A percentile compares a stretch with the other conserved stretches of the same genome.
Conservation (phyloP, 2,113 vertebrate genomes). For the Canis aureus region DNA sequence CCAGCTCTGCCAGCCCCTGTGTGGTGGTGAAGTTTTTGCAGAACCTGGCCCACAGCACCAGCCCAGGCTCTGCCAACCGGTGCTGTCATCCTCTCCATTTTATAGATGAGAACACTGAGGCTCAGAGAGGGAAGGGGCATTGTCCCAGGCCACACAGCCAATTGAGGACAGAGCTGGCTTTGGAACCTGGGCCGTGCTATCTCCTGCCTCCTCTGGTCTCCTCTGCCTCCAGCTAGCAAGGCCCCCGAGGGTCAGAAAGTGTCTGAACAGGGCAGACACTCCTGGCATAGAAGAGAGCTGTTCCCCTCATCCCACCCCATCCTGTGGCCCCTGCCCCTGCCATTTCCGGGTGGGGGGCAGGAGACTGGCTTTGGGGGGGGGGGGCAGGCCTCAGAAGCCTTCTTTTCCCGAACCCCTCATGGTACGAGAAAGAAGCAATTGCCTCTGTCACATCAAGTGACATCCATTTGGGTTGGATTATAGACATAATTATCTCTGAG, state of each 20-base stretch:
- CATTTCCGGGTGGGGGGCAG: background rate
- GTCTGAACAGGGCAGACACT: background rate
- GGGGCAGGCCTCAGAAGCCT: background rate
- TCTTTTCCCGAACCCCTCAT: background rate
- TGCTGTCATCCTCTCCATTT: background rate
- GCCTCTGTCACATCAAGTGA: conserved; percentile 66
- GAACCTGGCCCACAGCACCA: background rate
- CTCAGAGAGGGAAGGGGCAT: background rate
- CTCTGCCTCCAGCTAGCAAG: background rate
- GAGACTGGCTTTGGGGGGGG: background rate
- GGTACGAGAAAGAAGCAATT: conserved; percentile 63
- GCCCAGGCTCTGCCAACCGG: background rate
- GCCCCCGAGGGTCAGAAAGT: background rate
- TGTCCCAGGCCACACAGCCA: background rate
- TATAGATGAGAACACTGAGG: background rate
- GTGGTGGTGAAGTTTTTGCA: background rate
- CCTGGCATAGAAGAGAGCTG: background rate
- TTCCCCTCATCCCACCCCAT: background rate
- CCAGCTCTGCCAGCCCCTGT: background rate
- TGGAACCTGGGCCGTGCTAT: background rate
- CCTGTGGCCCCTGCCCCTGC: background rate
- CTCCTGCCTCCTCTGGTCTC: background rate
- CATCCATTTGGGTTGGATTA: conserved; percentile 74
- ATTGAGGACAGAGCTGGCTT: background rate
- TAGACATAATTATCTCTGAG: conserved; percentile 80